Conservation (phyloP, 1,140 invertebrate species). For the Melipona quadrifasciata region DNA sequence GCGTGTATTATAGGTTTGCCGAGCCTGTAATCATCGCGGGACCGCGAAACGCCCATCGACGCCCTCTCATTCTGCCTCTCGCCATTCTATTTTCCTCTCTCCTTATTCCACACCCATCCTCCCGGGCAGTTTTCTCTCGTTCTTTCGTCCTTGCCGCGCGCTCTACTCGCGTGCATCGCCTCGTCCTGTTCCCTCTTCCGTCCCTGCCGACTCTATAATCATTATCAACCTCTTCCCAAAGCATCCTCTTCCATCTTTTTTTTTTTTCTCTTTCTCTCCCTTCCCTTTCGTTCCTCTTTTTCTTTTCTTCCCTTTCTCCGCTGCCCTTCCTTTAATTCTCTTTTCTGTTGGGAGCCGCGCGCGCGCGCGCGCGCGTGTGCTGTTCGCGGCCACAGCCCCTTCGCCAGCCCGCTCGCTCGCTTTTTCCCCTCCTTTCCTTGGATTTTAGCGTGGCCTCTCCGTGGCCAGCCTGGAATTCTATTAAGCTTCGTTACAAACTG, state of each 20-base stretch:
- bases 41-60: slow-evolving; percentile 81
- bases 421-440: slow-evolving; percentile 30
- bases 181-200: slow-evolving; percentile 38
- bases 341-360: neutral
- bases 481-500: slow-evolving; percentile 71
- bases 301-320: neutral
- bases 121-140: slow-evolving; percentile 58
- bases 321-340: neutral
- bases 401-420: too few species aligned
- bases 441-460: slow-evolving; percentile 55
- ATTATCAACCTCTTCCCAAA: slow-evolving; percentile 69
- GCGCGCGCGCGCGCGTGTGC: neutral
- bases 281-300: too few species aligned
- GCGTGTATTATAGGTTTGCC: slow-evolving; percentile 80
- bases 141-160: slow-evolving; percentile 49
- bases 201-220: slow-evolving; percentile 71
- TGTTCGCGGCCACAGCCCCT: slow-evolving; percentile 4
- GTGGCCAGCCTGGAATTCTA: slow-evolving; percentile 64
- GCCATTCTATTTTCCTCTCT: slow-evolving; percentile 67
- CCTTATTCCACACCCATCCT: slow-evolving; percentile 46
- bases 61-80: slow-evolving; percentile 71
- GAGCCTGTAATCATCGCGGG: slow-evolving; percentile 81
- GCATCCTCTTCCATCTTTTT: slow-evolving; percentile 22
- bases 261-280: neutral
- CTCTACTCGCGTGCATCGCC: neutral